Conservation (phyloP, 2,888 invertebrate species). For the Plemyria rubiginata region DNA sequence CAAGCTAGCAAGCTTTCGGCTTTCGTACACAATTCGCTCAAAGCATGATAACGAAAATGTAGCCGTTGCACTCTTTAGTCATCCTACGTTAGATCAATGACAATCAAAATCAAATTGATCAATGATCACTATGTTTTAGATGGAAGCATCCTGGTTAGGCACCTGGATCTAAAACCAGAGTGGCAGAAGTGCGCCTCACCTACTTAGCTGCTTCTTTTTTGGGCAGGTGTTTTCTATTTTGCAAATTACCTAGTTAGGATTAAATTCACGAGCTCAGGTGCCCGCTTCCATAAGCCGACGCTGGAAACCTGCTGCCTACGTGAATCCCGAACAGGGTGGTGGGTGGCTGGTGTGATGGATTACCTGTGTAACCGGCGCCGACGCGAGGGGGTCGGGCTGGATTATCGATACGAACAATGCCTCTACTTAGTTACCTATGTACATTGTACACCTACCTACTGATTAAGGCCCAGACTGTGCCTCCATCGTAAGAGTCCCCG, state of each 20-base stretch:
- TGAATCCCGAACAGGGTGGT: conserved; percentile 1
- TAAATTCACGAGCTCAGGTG: too few species aligned
- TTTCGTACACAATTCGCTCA: not conserved
- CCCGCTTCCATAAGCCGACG: not conserved
- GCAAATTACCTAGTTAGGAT: not conserved
- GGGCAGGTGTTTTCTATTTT: not conserved
- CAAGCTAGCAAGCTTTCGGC: too few species aligned
- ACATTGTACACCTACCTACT: too few species aligned
- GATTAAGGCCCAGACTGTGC: conserved; percentile 7
- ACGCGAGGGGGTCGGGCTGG: conserved; percentile 15
- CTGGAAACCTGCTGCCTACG: conserved; percentile 4
- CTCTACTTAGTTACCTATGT: too few species aligned
- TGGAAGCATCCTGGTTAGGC: too few species aligned
- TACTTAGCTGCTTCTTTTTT: not conserved
- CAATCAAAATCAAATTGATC: too few species aligned
- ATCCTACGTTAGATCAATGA: too few species aligned
- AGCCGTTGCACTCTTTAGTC: too few species aligned
- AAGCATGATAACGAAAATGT: not conserved
- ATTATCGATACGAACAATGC: conserved; percentile 18
- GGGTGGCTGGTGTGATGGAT: conserved; percentile 13
- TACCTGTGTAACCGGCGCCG: conserved; percentile 2
- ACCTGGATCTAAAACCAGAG: too few species aligned
- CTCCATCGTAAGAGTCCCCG: conserved; percentile 4
- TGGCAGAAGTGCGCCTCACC: too few species aligned
- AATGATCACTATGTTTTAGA: too few species aligned